Evolutionary conservation across 1,140 invertebrate species (phyloP).

Genomic region (Dreissena rostriformis): DNA sequence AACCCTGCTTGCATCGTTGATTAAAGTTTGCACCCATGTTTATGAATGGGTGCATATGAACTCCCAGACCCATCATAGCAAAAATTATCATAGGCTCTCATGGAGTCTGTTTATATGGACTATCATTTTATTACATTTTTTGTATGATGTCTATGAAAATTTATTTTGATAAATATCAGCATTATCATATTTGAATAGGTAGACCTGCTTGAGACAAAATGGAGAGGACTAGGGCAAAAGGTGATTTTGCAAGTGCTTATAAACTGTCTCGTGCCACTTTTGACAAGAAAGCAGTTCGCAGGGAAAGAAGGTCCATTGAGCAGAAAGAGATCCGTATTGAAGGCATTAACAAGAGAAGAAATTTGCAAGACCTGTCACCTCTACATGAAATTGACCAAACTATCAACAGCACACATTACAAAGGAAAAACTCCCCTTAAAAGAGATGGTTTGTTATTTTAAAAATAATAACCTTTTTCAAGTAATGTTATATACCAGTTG

Average conservation of each 20-base stretch:
- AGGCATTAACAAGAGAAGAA: conserved; percentile 25
- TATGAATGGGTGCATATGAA: no score
- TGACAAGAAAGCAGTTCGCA: conserved; percentile 8
- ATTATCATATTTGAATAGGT: neutral
- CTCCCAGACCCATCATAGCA: no score
- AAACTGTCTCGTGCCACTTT: conserved; percentile 31
- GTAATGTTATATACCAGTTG: no score
- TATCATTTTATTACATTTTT: no score
- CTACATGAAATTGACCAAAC: conserved; percentile 32
- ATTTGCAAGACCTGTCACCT: conserved; percentile 38
- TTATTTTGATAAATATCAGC: no score
- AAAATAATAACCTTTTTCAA: no score
- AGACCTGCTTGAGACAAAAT: neutral
- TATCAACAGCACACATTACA: conserved; percentile 27
- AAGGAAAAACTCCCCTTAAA: conserved; percentile 47
- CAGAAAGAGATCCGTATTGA: conserved; percentile 39
- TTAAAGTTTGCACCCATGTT: no score
- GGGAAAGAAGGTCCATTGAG: conserved; percentile 42
- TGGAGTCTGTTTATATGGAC: no score
- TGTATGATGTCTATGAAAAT: no score
- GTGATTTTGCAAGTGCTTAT: conserved; percentile 35
- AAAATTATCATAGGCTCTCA: no score
- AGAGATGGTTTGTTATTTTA: no score
- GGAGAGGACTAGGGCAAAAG: conserved; percentile 13
- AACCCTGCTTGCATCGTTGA: no score